Percentiles rank a stretch among this genome's conserved stretches.
These are phyloP conservation scores for Pangasius mekongensis DNA, from an alignment of 2,797 vertebrate genomes.

Conservation along the genomic window DNA sequence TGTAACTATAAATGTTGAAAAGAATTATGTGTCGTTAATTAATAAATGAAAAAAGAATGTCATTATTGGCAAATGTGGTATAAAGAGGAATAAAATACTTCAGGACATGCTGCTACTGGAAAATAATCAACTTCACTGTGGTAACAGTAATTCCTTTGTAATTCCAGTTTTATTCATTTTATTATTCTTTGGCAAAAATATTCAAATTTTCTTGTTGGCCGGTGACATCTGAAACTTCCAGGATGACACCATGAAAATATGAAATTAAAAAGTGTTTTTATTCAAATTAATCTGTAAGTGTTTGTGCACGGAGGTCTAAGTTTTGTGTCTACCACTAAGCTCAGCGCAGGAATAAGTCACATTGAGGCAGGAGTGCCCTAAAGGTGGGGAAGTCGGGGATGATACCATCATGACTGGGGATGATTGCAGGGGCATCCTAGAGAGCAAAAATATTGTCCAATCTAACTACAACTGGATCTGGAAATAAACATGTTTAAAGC, in stretches of 20 bases:
- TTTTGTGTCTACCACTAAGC: neutral
- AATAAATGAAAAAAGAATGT: neutral
- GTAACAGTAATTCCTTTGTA: neutral
- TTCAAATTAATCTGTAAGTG: neutral
- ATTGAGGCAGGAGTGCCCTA: neutral
- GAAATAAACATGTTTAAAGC: no score
- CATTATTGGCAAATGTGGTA: neutral
- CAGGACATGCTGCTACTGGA: neutral
- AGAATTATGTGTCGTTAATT: neutral
- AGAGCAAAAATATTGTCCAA: neutral
- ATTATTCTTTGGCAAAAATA: neutral
- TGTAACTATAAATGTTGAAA: neutral
- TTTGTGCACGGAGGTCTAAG: neutral
- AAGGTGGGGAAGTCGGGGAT: neutral
- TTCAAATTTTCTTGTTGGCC: neutral
- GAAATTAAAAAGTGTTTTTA: neutral
- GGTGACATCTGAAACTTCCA: neutral
- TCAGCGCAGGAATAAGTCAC: neutral
- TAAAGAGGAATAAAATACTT: neutral
- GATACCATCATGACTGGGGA: neutral
- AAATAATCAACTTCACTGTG: neutral
- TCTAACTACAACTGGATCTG: neutral
- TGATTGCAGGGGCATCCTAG: neutral
- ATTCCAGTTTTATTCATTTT: neutral
- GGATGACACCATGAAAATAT: neutral